Conservation (phyloP, 2,888 invertebrate species). For the Tipula confusa region DNA sequence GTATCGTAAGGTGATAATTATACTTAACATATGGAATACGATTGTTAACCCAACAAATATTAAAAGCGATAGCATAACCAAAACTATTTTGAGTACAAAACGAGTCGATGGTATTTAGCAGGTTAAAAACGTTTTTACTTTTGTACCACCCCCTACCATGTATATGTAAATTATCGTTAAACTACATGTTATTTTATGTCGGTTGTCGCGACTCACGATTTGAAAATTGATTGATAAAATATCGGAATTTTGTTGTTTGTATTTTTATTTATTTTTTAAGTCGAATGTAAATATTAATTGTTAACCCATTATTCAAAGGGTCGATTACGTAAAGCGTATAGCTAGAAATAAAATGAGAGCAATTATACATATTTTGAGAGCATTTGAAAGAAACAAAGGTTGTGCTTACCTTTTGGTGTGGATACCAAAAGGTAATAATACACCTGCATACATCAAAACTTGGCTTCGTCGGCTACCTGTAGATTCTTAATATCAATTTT, state of each 20-base stretch:
- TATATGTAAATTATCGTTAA: not conserved
- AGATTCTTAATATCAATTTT: too few relatives aligned
- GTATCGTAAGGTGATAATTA: not conserved
- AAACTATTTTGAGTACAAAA: not conserved
- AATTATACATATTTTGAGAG: too few relatives aligned
- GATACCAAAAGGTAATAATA: too few relatives aligned
- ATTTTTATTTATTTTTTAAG: not conserved
- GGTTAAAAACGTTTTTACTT: not conserved
- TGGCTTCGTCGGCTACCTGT: too few relatives aligned
- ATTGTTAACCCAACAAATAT: not conserved
- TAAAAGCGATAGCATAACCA: not conserved
- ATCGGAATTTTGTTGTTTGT: not conserved
- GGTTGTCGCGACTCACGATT: not conserved
- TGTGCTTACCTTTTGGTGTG: too few relatives aligned
- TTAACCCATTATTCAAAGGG: not conserved
- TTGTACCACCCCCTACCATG: not conserved
- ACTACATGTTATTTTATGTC: not conserved
- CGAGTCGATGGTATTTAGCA: not conserved
- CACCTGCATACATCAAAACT: too few relatives aligned
- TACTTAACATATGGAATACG: not conserved
- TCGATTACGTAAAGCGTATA: too few relatives aligned
- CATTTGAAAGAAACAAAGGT: too few relatives aligned
- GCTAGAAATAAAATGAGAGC: too few relatives aligned
- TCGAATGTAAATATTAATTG: constrained; percentile 9
- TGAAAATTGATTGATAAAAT: constrained; percentile 7